Conservation (phyloP, 2,797 vertebrate species). For the Enteromius argenteus region DNA sequence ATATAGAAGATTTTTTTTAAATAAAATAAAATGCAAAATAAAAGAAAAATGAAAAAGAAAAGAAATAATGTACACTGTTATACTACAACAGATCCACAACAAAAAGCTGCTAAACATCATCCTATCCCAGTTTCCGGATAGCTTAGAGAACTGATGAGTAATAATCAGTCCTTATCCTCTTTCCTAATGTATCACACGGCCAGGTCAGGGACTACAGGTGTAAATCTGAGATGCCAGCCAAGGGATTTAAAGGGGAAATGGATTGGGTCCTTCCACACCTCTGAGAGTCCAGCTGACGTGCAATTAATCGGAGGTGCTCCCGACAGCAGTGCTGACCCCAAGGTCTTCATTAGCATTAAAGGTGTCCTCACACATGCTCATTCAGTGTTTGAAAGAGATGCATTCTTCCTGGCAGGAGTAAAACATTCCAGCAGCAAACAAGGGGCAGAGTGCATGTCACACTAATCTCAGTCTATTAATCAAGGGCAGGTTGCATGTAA, state of each 20-base stretch:
- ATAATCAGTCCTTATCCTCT: conserved; percentile 15
- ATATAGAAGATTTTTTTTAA: no score
- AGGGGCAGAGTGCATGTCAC: conserved; percentile 12
- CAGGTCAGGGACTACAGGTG: conserved; percentile 12
- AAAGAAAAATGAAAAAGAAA: no score
- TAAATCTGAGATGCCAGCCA: conserved; percentile 26
- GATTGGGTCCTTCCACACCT: conserved; percentile 24
- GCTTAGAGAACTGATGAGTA: neutral
- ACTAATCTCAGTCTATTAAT: conserved; percentile 60
- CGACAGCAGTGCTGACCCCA: conserved; percentile 5
- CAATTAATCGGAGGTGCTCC: conserved; percentile 36
- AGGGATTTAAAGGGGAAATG: conserved; percentile 41
- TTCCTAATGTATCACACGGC: neutral
- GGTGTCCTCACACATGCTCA: conserved; percentile 18
- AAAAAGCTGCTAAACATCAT: conserved; percentile 64
- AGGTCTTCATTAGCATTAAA: conserved; percentile 42
- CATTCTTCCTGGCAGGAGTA: neutral
- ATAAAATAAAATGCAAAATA: no score
- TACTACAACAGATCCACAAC: conserved; percentile 40
- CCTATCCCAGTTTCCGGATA: neutral
- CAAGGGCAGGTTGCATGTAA: conserved; percentile 50
- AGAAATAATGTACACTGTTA: no score
- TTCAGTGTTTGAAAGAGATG: conserved; percentile 24
- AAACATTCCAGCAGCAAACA: conserved; percentile 37
- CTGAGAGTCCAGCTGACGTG: conserved; percentile 26